A percentile compares a stretch with the other conserved stretches of the same genome.
Evolutionary conservation across 2,888 invertebrate genomes (phyloP).

Genomic region (Carcina quercana): DNA sequence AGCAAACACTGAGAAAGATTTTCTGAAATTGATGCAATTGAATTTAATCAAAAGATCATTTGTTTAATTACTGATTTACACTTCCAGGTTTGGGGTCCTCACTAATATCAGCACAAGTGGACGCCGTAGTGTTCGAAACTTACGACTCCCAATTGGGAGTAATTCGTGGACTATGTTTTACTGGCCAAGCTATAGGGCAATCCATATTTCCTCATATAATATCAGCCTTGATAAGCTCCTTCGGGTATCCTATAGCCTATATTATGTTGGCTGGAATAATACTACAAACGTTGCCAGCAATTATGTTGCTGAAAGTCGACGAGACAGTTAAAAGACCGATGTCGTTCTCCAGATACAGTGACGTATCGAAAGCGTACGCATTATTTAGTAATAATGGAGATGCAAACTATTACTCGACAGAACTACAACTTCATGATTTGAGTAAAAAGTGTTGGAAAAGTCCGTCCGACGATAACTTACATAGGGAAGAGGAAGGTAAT

Average conservation of each 20-base stretch:
- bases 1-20: too few relatives aligned
- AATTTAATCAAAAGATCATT: too few relatives aligned
- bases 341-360: constrained; percentile 51
- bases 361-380: constrained; percentile 52
- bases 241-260: constrained; percentile 48
- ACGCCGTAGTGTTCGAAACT: constrained; percentile 61
- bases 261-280: constrained; percentile 54
- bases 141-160: constrained; percentile 55
- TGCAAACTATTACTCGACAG: constrained; percentile 43
- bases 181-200: constrained; percentile 63
- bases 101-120: constrained; percentile 61
- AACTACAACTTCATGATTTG: constrained; percentile 56
- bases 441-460: constrained; percentile 63
- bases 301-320: constrained; percentile 50
- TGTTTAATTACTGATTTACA: too few relatives aligned
- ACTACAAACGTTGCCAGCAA: constrained; percentile 55
- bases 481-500: constrained; percentile 33
- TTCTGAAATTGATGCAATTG: too few relatives aligned
- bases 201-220: constrained; percentile 61
- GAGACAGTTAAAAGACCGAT: constrained; percentile 36
- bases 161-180: constrained; percentile 50
- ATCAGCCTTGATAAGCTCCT: constrained; percentile 46
- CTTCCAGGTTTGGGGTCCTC: constrained; percentile 63
- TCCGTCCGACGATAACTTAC: constrained; percentile 58
- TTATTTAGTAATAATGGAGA: constrained; percentile 47